Conservation (phyloP, 2,888 invertebrate species). For the Aricia artaxerxes region DNA sequence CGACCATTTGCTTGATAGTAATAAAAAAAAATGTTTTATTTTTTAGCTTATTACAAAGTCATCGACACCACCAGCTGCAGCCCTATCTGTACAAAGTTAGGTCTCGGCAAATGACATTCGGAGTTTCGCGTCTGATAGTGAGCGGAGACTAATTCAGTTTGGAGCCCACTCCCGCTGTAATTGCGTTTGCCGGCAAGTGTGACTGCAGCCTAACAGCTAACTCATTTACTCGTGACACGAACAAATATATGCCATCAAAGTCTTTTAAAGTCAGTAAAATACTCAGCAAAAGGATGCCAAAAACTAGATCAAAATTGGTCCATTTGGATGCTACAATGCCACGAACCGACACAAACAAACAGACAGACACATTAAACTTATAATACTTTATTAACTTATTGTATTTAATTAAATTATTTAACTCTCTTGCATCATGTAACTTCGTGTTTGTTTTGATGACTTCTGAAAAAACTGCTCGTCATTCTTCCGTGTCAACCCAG, state of each 20-base stretch:
- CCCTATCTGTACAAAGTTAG: slow-evolving; percentile 34
- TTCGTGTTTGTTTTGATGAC: no score
- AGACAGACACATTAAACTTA: no score
- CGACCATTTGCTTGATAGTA: no score
- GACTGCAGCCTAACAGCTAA: not conserved
- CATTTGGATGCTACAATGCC: not conserved
- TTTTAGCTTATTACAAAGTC: no score
- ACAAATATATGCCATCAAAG: not conserved
- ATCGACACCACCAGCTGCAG: slow-evolving; percentile 28
- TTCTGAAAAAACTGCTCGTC: no score
- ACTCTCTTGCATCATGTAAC: no score
- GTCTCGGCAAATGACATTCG: slow-evolving; percentile 53
- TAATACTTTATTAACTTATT: no score
- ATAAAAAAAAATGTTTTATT: no score
- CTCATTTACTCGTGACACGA: not conserved
- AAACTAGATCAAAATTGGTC: not conserved
- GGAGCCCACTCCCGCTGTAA: slow-evolving; percentile 24
- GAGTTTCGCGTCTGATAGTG: slow-evolving; percentile 42
- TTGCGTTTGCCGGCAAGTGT: slow-evolving; percentile 23
- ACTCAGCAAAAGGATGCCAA: not conserved
- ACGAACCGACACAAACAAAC: not conserved
- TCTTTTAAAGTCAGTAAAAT: not conserved
- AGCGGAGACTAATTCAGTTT: slow-evolving; percentile 35
- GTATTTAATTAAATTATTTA: no score
- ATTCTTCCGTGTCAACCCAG: no score